These are phyloP conservation scores for Panurus biarmicus DNA, from an alignment of 2,113 vertebrate species.

Conservation along the genomic window DNA sequence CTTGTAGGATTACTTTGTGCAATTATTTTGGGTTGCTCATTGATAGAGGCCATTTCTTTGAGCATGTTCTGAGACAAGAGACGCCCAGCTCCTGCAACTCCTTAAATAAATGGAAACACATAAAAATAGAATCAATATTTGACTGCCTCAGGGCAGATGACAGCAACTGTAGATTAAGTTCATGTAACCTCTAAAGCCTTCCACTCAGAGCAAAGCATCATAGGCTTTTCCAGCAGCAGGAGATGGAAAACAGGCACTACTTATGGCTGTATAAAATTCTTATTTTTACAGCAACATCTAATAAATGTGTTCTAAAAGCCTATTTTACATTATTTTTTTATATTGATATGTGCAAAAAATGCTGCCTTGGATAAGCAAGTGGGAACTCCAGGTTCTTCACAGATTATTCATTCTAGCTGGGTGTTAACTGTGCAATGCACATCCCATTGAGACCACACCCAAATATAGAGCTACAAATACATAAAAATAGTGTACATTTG, in stretches of 20 bases:
- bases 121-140: neutral
- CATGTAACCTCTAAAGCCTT: neutral
- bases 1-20: constrained; percentile 83
- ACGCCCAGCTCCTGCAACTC: constrained; percentile 86
- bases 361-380: neutral
- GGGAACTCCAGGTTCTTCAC: neutral
- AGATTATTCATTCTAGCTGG: neutral
- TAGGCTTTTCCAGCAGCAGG: neutral
- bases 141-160: neutral
- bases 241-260: neutral
- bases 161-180: neutral
- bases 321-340: neutral
- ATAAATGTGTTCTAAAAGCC: neutral
- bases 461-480: neutral
- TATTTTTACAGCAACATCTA: neutral
- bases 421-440: neutral
- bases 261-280: neutral
- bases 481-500: neutral
- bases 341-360: neutral
- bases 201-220: neutral
- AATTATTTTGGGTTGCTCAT: constrained; percentile 76
- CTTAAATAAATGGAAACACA: constrained; percentile 52
- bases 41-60: constrained; percentile 81
- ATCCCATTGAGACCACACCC: neutral
- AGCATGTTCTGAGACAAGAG: constrained; percentile 86